Evolutionary conservation across 2,888 invertebrate species (phyloP), one percentile per base, ranked within the genome.

Genomic region (Xanthorhoe designata): DNA sequence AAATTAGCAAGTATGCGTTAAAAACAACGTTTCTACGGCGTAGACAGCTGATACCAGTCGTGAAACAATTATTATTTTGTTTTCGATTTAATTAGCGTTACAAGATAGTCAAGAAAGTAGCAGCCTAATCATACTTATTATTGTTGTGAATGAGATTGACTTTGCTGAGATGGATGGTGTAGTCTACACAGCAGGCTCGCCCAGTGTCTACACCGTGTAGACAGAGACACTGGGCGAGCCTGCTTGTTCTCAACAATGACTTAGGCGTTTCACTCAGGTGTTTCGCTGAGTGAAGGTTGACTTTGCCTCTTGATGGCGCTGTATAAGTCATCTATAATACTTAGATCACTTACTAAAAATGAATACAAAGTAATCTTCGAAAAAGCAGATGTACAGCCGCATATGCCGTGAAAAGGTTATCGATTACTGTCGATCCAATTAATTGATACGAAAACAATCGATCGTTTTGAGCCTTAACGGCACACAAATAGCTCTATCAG

Each of bases 381-480:
- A 78, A 76, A 78, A 84, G 90, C 93, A 93, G 93, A 90, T 93
- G 93, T 81, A 82, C 53, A 83, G 79, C 84, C 90, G 90, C 89
- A 88, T 42, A 42, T 90, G 87, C 88, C 79, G 78, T 72, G 77
- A 76, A 84, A 85, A 86, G 86, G 88, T 92, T 90, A 93, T 93
- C 91, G 92, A 92, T 93, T 90, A 91, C 87, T 84, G 87, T 89
- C 86, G 89, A 93, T 92, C 92, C 92, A 92, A 93, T 93, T 93
- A 93, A 92, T 89, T 84, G 91, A 91, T 92, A 91, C 83, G 82
- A 90, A 89, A 90, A 91, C 90, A 91, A 91, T 90, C 88, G 88
- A 73, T 77, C 82, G 84, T 83, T 85, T 81, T 78, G 82, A 80
- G 79, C 81, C 83, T 86, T 87, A 86, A 83, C 86, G 84, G 86